A percentile compares a stretch with the other conserved stretches of the same genome.
Evolutionary conservation across 2,797 vertebrate species (phyloP).

Genomic region (Myiothlypis coronata): DNA sequence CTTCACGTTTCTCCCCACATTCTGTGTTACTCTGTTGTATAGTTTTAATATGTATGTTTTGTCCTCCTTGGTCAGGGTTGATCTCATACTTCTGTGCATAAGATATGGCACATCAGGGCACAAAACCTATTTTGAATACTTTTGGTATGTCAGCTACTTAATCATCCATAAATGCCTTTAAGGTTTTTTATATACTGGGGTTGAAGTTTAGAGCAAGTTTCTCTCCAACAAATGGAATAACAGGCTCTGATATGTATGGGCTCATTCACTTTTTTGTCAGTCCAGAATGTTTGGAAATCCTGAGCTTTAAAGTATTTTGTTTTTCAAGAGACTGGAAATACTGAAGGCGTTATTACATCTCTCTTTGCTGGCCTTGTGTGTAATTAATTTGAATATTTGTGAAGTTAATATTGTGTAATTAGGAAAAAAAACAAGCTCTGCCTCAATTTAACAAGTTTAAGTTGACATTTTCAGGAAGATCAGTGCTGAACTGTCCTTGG

Average conservation of each 20-base stretch:
- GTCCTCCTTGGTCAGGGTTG: background rate
- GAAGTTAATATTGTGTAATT: background rate
- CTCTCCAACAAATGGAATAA: background rate
- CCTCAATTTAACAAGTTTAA: background rate
- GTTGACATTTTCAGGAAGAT: background rate
- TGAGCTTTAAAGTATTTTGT: background rate
- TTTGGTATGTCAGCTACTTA: background rate
- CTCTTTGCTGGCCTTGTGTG: background rate
- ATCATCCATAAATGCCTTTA: background rate
- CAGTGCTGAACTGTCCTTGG: background rate
- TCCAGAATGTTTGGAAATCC: background rate
- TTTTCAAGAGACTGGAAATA: background rate
- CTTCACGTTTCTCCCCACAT: background rate
- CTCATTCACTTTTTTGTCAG: background rate
- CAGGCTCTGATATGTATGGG: background rate
- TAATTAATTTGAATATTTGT: background rate
- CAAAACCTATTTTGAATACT: background rate
- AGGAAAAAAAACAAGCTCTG: background rate
- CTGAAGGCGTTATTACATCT: background rate
- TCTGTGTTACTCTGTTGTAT: background rate
- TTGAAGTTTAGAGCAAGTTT: background rate
- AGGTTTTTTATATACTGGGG: background rate
- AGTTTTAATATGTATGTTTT: background rate
- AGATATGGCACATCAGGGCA: background rate
- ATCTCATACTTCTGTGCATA: background rate